Evolutionary conservation across 2,113 vertebrate genomes (phyloP).

Genomic region (Gasterosteus nipponicus): DNA sequence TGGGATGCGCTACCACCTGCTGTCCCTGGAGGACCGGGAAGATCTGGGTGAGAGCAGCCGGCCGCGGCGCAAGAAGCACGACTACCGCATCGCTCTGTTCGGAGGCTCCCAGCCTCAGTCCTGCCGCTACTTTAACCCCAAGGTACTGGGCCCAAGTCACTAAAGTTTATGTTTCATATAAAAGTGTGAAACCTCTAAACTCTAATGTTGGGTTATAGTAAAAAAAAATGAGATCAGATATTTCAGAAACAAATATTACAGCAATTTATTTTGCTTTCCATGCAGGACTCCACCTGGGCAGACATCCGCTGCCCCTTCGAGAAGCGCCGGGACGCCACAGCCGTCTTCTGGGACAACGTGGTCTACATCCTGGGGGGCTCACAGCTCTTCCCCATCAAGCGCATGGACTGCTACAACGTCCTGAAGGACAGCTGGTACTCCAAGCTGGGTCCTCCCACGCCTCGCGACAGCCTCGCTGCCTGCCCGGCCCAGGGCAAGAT

Average conservation of each 20-base stretch:
- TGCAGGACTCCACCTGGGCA: constrained; percentile 95
- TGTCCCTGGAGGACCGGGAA: constrained; percentile 87
- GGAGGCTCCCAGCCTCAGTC: constrained; percentile 98
- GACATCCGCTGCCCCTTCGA: constrained; percentile 98
- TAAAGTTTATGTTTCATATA: background rate
- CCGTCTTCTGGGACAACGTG: constrained; percentile 98
- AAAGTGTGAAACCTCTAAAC: background rate
- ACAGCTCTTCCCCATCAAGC: constrained; percentile 97
- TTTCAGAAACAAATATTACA: background rate
- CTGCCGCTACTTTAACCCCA: constrained; percentile 97
- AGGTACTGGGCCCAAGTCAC: constrained; percentile 78
- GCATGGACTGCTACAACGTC: constrained; percentile 99
- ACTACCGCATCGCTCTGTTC: constrained; percentile 95
- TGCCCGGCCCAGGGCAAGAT: constrained; percentile 96
- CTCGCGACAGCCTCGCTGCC: constrained; percentile 95
- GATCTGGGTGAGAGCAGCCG: constrained; percentile 94
- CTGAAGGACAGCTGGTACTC: constrained; percentile 99
- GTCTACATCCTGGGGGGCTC: constrained; percentile 98
- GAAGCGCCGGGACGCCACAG: constrained; percentile 94
- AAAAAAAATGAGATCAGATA: background rate
- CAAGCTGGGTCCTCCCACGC: constrained; percentile 94
- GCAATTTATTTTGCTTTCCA: constrained; percentile 3
- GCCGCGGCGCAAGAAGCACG: constrained; percentile 92
- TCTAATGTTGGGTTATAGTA: background rate
- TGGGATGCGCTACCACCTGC: constrained; percentile 77